Percentiles rank a stretch among this genome's conserved stretches.
These are phyloP conservation scores for Microtus richardsoni DNA, from an alignment of 2,113 vertebrate genomes.

Conservation along the genomic window DNA sequence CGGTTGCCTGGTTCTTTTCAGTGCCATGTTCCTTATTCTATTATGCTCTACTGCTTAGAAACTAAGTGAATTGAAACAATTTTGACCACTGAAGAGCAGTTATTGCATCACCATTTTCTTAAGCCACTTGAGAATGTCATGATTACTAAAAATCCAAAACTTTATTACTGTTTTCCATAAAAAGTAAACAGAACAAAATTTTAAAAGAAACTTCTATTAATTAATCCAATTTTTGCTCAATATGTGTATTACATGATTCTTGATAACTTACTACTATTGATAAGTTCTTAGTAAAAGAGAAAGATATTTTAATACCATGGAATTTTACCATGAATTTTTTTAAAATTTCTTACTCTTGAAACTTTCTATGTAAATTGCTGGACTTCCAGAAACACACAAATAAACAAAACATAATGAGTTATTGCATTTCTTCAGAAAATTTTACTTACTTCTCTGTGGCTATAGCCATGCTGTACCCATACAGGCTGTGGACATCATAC, in stretches of 20 bases:
- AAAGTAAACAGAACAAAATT: background rate
- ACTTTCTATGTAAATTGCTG: background rate
- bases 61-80: background rate
- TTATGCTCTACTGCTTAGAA: background rate
- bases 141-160: background rate
- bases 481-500: slow-evolving; percentile 96
- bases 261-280: background rate
- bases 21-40: background rate
- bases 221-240: background rate
- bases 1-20: background rate
- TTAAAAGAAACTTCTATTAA: background rate
- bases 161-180: background rate
- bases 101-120: background rate
- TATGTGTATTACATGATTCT: background rate
- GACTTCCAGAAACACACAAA: background rate
- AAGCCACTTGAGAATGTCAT: background rate
- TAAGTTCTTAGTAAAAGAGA: background rate
- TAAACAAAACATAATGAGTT: background rate
- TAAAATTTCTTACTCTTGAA: background rate
- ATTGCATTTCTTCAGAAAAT: background rate
- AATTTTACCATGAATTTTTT: background rate
- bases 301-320: background rate
- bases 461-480: slow-evolving; percentile 95
- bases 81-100: background rate
- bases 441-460: slow-evolving; percentile 91